Base-by-base conservation (phyloP, 2,797 vertebrate species). In the Falco rusticolus region DNA sequence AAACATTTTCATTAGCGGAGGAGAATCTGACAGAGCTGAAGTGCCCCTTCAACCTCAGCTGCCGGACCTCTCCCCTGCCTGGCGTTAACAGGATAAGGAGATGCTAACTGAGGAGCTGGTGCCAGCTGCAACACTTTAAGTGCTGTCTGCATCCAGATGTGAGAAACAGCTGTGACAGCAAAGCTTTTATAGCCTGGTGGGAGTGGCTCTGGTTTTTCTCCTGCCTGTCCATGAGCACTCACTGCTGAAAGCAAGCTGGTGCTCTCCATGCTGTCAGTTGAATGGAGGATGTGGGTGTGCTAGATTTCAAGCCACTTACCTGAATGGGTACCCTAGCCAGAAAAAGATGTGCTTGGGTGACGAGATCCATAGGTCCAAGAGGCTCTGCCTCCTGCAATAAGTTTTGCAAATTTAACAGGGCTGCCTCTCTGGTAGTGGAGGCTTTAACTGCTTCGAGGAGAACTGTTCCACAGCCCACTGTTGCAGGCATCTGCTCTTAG, bases 1-100 rank as follows among this genome's bases (percentile, higher is more conserved):
- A 95, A 97, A 97, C 93, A 88, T 95, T 96, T 96, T 92, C 94
- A 93, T 97, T 95, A 95, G 91, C 22, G 4, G 87, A 87, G 86
- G 87, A 75, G 87, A 86, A 81, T 6, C 48, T 96, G 95, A 94
- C n/a, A 61, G 77, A 95, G 96, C 96, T 93, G 90, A 88, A 97
- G 74, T 43, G 64, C 39, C 69, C 84, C 81, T 66, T 92, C 92
- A 63, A 60, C 91, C 93, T 63, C 10, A 0, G 10, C 79, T 78
- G 90, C 82, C 4, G 56, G 93, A 53, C 66, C 66, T 93, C 59
- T 94, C 13, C 20, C 88, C 72, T 64, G 87, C 85, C 41, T 59
- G 81, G 31, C 0, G 18, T 8, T 91, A 96, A 87, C 91, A 72
- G 95, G 91, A 61, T 1, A 0, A 53, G 80, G 64, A 48, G 57